phyloP scores from a whole-genome alignment of 2,797 vertebrate genomes.

The Clarias laeviceps region DNA sequence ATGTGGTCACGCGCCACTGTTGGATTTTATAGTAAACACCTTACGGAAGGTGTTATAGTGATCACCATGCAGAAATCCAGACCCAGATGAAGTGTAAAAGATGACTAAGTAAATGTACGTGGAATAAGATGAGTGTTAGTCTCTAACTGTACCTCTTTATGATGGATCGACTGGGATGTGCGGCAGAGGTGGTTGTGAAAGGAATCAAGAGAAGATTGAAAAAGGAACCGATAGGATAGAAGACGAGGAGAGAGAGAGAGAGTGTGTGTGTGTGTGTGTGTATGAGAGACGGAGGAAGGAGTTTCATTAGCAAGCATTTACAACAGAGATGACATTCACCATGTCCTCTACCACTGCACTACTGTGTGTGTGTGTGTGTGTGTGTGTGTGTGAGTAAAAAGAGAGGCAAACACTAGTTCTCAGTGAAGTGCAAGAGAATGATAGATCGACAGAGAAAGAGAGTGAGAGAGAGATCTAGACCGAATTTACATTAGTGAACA shows the following conservation, averaged over 20 bases:
- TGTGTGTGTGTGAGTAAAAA: slow-evolving; percentile 11
- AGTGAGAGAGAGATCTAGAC: slow-evolving; percentile 53
- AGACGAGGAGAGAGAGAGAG: neutral
- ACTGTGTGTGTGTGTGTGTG: slow-evolving; percentile 15
- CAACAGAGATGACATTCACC: slow-evolving; percentile 32
- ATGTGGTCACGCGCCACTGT: neutral
- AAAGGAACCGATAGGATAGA: slow-evolving; percentile 29
- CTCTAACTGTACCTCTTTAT: neutral
- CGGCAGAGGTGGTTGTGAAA: neutral
- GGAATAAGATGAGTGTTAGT: neutral
- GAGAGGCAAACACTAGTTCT: slow-evolving; percentile 31
- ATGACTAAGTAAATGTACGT: neutral
- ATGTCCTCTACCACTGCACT: slow-evolving; percentile 29
- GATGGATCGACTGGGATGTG: neutral
- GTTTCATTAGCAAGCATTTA: slow-evolving; percentile 34
- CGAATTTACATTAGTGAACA: slow-evolving; percentile 76
- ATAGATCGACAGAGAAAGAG: neutral
- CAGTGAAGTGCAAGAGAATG: slow-evolving; percentile 32
- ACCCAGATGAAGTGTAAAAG: neutral
- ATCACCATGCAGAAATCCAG: neutral
- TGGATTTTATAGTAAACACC: neutral
- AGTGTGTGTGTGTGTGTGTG: too few relatives aligned
- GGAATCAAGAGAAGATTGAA: neutral
- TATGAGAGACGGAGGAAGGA: slow-evolving; percentile 17
- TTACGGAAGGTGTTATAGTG: neutral